Conservation (phyloP, 64 coral and sea anemone genomes). For the Exaiptasia diaphana region DNA sequence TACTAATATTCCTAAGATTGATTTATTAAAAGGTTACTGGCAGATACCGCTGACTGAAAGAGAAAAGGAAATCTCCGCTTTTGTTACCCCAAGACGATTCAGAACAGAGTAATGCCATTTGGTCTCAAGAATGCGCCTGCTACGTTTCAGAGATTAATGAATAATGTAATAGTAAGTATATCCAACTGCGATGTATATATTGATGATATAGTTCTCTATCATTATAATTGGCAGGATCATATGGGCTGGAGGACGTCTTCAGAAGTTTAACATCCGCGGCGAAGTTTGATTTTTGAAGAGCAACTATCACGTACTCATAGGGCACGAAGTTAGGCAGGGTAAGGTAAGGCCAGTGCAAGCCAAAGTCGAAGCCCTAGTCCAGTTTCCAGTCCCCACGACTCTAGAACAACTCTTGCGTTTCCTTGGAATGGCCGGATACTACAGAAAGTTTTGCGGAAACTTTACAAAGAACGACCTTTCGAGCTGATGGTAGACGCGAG, state of each 20-base stretch:
- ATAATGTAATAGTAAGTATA: not conserved
- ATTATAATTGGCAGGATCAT: not conserved
- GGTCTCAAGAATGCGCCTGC: not conserved
- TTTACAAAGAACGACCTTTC: not conserved
- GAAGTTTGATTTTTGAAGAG: not conserved
- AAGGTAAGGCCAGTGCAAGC: not conserved
- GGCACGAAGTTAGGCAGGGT: not conserved
- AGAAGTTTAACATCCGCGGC: not conserved
- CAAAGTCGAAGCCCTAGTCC: not conserved
- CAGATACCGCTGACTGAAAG: not conserved
- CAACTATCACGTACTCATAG: not conserved
- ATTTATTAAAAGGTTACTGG: conserved; percentile 40
- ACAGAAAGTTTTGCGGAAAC: not conserved
- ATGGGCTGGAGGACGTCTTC: not conserved
- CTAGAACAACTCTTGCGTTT: not conserved
- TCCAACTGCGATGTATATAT: not conserved
- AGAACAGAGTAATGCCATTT: conserved; percentile 6
- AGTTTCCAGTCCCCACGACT: not conserved
- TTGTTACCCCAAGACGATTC: not conserved
- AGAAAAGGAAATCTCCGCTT: not conserved
- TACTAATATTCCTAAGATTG: not conserved
- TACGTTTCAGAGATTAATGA: conserved; percentile 22
- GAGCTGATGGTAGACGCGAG: not conserved
- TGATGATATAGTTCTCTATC: conserved; percentile 1
- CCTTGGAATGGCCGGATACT: not conserved